Conservation (phyloP, 2,888 invertebrate species). For the Conomelus anceps region DNA sequence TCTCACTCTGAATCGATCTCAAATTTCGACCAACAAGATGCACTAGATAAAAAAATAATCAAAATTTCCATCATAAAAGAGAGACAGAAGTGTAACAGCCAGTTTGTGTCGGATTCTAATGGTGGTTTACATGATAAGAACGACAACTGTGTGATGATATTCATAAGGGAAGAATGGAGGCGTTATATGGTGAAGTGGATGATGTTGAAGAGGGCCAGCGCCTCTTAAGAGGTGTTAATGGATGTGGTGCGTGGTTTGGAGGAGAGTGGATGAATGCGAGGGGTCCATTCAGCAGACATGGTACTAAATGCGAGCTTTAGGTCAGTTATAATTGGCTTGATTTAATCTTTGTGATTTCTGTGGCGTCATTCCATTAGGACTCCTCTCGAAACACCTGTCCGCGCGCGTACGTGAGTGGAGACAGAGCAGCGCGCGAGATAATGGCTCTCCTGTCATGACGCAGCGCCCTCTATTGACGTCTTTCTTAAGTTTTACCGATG, state of each 20-base stretch:
- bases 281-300: too few relatives aligned
- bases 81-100: neutral
- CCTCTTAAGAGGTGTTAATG: neutral
- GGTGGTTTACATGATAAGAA: neutral
- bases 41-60: neutral
- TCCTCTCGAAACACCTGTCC: neutral
- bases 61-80: neutral
- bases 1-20: neutral
- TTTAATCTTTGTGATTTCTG: neutral
- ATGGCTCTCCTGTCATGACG: neutral
- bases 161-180: neutral
- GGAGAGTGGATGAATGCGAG: too few relatives aligned
- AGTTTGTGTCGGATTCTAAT: neutral
- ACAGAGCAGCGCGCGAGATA: neutral
- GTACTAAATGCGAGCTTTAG: neutral
- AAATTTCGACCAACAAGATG: neutral
- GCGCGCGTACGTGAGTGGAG: neutral
- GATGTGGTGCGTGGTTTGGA: too few relatives aligned
- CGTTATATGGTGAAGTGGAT: neutral
- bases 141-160: neutral
- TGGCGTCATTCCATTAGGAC: neutral
- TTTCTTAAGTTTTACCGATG: neutral
- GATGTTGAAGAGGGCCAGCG: neutral
- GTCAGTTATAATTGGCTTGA: neutral
- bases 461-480: neutral